phyloP scores from a whole-genome alignment of 2,888 invertebrate genomes.

The Synergus umbraculus region DNA sequence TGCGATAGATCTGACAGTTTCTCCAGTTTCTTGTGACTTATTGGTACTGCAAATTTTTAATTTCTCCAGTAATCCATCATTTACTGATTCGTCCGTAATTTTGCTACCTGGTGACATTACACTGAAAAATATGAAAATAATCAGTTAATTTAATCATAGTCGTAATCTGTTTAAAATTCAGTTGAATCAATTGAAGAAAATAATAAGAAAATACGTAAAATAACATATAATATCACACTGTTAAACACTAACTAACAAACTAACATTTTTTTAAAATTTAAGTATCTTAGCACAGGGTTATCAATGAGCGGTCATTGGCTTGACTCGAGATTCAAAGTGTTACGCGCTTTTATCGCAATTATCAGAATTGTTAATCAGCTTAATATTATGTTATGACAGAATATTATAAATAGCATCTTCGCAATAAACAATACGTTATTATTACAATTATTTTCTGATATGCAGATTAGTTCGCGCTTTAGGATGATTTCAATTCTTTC shows the following conservation, averaged over 20 bases:
- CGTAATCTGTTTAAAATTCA: too few species aligned
- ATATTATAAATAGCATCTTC: not conserved
- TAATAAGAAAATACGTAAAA: too few species aligned
- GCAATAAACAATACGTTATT: too few species aligned
- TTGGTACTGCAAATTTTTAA: conserved; percentile 64
- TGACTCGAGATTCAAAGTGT: not conserved
- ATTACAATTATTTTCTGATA: too few species aligned
- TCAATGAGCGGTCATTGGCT: conserved; percentile 5
- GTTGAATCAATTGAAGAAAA: too few species aligned
- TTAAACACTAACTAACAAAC: not conserved
- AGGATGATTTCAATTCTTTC: too few species aligned
- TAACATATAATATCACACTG: not conserved
- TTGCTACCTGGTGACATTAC: conserved; percentile 67
- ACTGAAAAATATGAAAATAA: conserved; percentile 54
- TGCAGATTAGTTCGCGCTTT: too few species aligned
- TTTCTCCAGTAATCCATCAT: conserved; percentile 74
- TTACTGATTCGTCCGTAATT: conserved; percentile 70
- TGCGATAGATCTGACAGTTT: conserved; percentile 69
- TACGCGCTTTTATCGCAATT: not conserved
- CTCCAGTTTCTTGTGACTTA: conserved; percentile 71
- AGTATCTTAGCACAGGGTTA: not conserved
- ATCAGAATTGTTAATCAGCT: too few species aligned
- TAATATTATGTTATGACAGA: not conserved
- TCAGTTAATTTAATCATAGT: not conserved
- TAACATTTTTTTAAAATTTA: not conserved